phyloP scores from a whole-genome alignment of 2,113 vertebrate genomes.

The Megaleporinus macrocephalus region DNA sequence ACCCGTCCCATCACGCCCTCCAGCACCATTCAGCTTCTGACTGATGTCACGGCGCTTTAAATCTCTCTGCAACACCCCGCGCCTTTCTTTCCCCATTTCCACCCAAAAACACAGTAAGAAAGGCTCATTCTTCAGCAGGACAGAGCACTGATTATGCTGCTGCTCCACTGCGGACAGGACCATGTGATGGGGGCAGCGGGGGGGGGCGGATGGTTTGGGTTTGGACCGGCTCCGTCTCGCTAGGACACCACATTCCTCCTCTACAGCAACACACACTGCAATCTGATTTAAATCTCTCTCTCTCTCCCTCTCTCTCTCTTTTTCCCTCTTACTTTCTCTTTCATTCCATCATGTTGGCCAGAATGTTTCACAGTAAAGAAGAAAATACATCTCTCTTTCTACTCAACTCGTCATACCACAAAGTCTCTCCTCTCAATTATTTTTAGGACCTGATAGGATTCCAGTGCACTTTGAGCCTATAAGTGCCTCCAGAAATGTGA shows the following conservation, averaged over 20 bases:
- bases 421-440: no score
- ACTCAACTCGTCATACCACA: no score
- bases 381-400: not conserved
- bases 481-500: no score
- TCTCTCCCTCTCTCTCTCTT: not conserved
- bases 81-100: slow-evolving; percentile 51
- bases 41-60: not conserved
- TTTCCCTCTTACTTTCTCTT: no score
- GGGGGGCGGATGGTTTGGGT: slow-evolving; percentile 61
- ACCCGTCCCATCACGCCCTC: not conserved
- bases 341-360: no score
- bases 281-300: not conserved
- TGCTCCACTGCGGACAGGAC: slow-evolving; percentile 49
- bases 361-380: no score
- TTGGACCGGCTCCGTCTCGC: slow-evolving; percentile 50
- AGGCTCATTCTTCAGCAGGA: slow-evolving; percentile 69
- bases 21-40: not conserved
- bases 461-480: no score
- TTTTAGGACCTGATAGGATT: no score
- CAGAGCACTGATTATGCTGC: slow-evolving; percentile 72
- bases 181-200: slow-evolving; percentile 60
- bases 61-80: not conserved
- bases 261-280: not conserved
- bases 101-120: slow-evolving; percentile 47
- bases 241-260: slow-evolving; percentile 65